A percentile compares a stretch with the other conserved stretches of the same genome.
Evolutionary conservation across 2,888 invertebrate genomes (phyloP).

Genomic region (Physocephala rufipes): DNA sequence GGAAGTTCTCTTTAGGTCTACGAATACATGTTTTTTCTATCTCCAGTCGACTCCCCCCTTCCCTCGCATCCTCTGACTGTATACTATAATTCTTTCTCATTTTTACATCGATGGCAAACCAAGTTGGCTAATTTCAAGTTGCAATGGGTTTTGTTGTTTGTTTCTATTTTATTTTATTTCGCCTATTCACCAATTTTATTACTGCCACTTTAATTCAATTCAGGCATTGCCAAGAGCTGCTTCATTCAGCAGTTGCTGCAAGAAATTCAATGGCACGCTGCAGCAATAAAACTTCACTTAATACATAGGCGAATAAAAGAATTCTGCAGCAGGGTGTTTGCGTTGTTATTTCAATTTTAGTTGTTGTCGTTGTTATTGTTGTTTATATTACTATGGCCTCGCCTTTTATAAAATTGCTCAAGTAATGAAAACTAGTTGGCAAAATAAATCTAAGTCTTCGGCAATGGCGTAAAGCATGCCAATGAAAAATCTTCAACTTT

Average conservation of each 20-base stretch:
- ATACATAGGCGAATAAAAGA: not conserved
- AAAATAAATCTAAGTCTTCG: not conserved
- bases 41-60: not conserved
- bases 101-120: not conserved
- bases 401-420: not conserved
- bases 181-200: constrained; percentile 4
- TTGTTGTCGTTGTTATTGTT: too few relatives aligned
- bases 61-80: not conserved
- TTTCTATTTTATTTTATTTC: not conserved
- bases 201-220: constrained; percentile 12
- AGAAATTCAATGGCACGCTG: not conserved
- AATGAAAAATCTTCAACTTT: constrained; percentile 1
- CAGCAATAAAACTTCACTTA: not conserved
- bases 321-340: too few relatives aligned
- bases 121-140: not conserved
- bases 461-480: constrained; percentile 6
- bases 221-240: not conserved
- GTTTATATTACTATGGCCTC: not conserved
- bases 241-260: too few relatives aligned
- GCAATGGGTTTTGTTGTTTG: not conserved
- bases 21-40: not conserved
- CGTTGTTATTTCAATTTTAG: too few relatives aligned
- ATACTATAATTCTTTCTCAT: not conserved
- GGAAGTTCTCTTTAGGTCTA: too few relatives aligned
- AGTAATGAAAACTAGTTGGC: constrained; percentile 1